Evolutionary conservation across 2,113 vertebrate species (phyloP).

Genomic region (Triplophysa siluroides): DNA sequence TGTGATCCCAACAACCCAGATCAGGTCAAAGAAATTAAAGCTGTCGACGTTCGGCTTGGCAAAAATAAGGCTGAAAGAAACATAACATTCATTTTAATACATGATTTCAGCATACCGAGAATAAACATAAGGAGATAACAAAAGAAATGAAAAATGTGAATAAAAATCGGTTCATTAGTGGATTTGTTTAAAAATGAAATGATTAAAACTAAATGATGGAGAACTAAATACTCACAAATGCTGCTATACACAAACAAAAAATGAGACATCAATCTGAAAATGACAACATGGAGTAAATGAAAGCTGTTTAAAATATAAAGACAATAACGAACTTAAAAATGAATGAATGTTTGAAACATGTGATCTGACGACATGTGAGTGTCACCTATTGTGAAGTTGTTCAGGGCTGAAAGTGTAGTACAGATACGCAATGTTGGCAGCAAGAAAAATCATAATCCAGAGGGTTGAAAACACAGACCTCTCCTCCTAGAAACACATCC

Average conservation of each 20-base stretch:
- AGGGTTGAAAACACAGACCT: conserved; percentile 87
- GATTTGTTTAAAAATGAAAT: conserved; percentile 21
- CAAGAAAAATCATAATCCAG: conserved; percentile 90
- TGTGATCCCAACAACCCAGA: conserved; percentile 93
- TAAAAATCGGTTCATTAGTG: not conserved
- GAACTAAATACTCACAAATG: conserved; percentile 83
- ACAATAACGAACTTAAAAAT: not conserved
- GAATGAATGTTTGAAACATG: not conserved
- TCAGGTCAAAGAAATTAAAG: conserved; percentile 93
- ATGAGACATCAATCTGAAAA: conserved; percentile 49
- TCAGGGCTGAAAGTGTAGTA: conserved; percentile 93
- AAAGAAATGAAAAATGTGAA: not conserved
- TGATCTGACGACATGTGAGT: not conserved
- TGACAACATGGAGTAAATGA: conserved; percentile 26
- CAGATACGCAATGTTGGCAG: conserved; percentile 87
- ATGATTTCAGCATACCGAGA: not conserved
- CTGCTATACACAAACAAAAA: conserved; percentile 76
- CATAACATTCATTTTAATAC: not conserved
- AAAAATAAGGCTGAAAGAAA: conserved; percentile 84
- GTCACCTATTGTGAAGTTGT: conserved; percentile 91
- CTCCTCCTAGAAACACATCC: conserved; percentile 80
- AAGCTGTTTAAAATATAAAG: conserved; percentile 24
- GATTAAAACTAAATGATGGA: conserved; percentile 42
- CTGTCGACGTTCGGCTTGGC: conserved; percentile 88
- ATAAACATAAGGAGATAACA: not conserved